phyloP scores from a whole-genome alignment of 2,888 invertebrate species.

The Alloscopus bannaensis region DNA sequence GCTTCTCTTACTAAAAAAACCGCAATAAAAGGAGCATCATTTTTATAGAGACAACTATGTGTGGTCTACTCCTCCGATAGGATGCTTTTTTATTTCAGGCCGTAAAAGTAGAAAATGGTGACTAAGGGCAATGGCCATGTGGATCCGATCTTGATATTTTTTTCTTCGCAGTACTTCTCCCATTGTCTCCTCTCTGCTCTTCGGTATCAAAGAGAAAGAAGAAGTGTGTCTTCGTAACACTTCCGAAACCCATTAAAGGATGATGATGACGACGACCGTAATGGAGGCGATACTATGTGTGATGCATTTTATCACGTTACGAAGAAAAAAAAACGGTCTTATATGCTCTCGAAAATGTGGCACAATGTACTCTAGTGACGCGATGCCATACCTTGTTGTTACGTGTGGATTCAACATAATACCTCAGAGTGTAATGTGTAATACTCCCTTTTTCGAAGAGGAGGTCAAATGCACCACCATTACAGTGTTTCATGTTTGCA shows the following conservation, averaged over 20 bases:
- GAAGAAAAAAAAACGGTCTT: too few species aligned
- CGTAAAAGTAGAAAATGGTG: constrained; percentile 64
- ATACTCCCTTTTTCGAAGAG: constrained; percentile 27
- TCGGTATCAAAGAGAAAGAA: constrained; percentile 10
- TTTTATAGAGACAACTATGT: too few species aligned
- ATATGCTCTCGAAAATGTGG: too few species aligned
- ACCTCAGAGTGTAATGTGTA: not conserved
- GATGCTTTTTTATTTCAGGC: constrained; percentile 57
- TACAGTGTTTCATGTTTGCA: too few species aligned
- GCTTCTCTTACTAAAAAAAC: too few species aligned
- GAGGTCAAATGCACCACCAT: too few species aligned
- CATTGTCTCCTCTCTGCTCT: not conserved
- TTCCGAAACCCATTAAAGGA: constrained; percentile 61
- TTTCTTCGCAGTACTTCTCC: not conserved
- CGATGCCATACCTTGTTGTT: constrained; percentile 7
- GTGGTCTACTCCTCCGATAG: too few species aligned
- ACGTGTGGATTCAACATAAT: constrained; percentile 13
- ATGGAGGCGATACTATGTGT: not conserved
- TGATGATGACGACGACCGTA: constrained; percentile 21
- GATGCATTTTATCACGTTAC: too few species aligned
- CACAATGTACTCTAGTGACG: constrained; percentile 9
- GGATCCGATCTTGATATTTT: constrained; percentile 57
- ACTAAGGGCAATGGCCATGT: constrained; percentile 63
- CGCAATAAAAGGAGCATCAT: too few species aligned
- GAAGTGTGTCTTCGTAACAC: constrained; percentile 62